A percentile compares a stretch with the other conserved stretches of the same genome.
Evolutionary conservation across 2,113 vertebrate species (phyloP).

Genomic region (Mesoclemmys tuberculata): DNA sequence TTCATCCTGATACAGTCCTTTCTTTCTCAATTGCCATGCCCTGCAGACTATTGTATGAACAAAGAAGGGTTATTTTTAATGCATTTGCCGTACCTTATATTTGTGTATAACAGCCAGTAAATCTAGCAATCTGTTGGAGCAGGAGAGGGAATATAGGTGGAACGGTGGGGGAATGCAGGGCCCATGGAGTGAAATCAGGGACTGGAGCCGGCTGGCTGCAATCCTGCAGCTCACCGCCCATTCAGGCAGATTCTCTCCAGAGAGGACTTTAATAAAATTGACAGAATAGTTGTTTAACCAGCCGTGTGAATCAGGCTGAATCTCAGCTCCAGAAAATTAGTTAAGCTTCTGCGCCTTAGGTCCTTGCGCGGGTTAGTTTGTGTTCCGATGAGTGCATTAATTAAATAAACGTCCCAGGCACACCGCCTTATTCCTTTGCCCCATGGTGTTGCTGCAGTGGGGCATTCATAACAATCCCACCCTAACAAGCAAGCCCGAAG

Average conservation of each 20-base stretch:
- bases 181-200: neutral
- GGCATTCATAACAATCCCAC: neutral
- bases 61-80: neutral
- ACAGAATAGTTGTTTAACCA: constrained; percentile 56
- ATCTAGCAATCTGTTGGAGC: neutral
- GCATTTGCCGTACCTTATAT: neutral
- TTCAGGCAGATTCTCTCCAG: constrained; percentile 6
- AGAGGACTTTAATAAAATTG: constrained; percentile 45
- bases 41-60: neutral
- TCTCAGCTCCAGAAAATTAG: constrained; percentile 31
- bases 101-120: neutral
- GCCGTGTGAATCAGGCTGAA: constrained; percentile 54
- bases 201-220: neutral
- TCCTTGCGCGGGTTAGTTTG: constrained; percentile 56
- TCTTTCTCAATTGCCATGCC: neutral
- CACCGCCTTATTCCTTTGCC: neutral
- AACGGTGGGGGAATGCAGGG: neutral
- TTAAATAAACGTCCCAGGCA: constrained; percentile 57
- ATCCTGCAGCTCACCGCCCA: neutral
- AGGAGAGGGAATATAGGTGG: neutral
- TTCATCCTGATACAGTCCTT: neutral
- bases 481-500: neutral
- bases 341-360: constrained; percentile 42
- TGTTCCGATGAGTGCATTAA: constrained; percentile 67
- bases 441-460: neutral